These are phyloP conservation scores for Chironomus tepperi DNA, from an alignment of 1,140 invertebrate species.

Conservation along the genomic window DNA sequence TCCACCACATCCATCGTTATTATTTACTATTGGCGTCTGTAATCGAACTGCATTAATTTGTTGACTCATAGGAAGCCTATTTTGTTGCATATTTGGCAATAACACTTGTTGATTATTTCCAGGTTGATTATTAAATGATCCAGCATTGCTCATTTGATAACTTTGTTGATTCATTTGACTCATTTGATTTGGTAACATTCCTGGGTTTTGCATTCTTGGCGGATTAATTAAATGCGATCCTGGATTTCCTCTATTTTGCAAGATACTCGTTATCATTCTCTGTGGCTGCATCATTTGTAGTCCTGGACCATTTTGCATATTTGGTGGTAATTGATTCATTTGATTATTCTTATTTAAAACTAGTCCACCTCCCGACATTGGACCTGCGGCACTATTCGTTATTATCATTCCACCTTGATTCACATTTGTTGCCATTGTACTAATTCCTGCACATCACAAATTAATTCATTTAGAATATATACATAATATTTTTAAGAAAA, in stretches of 20 bases:
- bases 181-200: slow-evolving; percentile 35
- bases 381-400: slow-evolving; percentile 57
- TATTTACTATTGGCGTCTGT: not conserved
- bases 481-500: no score
- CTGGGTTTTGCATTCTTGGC: slow-evolving; percentile 42
- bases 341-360: slow-evolving; percentile 60
- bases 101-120: not conserved
- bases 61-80: slow-evolving; percentile 31
- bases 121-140: not conserved
- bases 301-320: slow-evolving; percentile 54
- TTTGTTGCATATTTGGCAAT: not conserved
- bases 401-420: slow-evolving; percentile 50
- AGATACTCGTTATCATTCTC: not conserved
- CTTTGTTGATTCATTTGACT: slow-evolving; percentile 6
- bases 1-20: not conserved
- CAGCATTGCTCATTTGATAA: slow-evolving; percentile 22
- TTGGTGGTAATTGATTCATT: slow-evolving; percentile 71
- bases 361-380: slow-evolving; percentile 38
- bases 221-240: slow-evolving; percentile 29
- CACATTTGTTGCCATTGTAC: slow-evolving; percentile 37
- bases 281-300: slow-evolving; percentile 42
- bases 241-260: not conserved
- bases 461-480: no score
- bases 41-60: slow-evolving; percentile 23
- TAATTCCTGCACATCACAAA: not conserved